Conservation (phyloP, 2,113 vertebrate genomes). For the Cephalopholis sonnerati region DNA sequence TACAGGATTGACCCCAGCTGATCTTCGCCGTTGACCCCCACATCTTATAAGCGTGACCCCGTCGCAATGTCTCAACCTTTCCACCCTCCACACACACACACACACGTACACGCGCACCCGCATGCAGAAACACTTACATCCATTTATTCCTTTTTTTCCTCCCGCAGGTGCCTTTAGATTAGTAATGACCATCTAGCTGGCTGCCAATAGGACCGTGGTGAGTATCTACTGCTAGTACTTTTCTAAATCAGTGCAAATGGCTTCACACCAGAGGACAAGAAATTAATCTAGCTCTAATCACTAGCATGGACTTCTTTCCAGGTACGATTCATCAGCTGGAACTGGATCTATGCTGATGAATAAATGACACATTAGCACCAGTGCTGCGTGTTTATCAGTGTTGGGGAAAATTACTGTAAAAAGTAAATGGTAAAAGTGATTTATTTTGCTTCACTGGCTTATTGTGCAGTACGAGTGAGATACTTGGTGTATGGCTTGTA, state of each 20-base stretch:
- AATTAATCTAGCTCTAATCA: slow-evolving; percentile 72
- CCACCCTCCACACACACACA: background rate
- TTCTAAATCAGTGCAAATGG: slow-evolving; percentile 62
- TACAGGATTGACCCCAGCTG: slow-evolving; percentile 68
- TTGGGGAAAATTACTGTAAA: slow-evolving; percentile 26
- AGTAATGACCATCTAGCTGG: slow-evolving; percentile 57
- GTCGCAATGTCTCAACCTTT: slow-evolving; percentile 50
- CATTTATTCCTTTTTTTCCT: background rate
- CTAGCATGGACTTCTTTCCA: slow-evolving; percentile 39
- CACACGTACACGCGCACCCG: background rate
- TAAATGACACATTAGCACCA: slow-evolving; percentile 18
- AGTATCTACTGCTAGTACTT: slow-evolving; percentile 34
- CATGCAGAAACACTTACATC: slow-evolving; percentile 27
- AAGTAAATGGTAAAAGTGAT: slow-evolving; percentile 40
- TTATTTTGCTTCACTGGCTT: slow-evolving; percentile 20
- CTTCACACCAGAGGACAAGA: slow-evolving; percentile 60
- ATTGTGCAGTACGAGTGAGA: slow-evolving; percentile 29
- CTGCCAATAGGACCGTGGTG: slow-evolving; percentile 56
- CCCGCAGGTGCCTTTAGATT: slow-evolving; percentile 46
- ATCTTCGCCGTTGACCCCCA: slow-evolving; percentile 64
- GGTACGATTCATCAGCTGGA: slow-evolving; percentile 42
- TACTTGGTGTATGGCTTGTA: background rate
- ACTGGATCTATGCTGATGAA: slow-evolving; percentile 47
- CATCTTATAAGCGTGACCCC: slow-evolving; percentile 66
- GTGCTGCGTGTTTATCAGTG: slow-evolving; percentile 23